Base-by-base conservation (phyloP, 1,140 invertebrate genomes). In the Capitella teleta region DNA sequence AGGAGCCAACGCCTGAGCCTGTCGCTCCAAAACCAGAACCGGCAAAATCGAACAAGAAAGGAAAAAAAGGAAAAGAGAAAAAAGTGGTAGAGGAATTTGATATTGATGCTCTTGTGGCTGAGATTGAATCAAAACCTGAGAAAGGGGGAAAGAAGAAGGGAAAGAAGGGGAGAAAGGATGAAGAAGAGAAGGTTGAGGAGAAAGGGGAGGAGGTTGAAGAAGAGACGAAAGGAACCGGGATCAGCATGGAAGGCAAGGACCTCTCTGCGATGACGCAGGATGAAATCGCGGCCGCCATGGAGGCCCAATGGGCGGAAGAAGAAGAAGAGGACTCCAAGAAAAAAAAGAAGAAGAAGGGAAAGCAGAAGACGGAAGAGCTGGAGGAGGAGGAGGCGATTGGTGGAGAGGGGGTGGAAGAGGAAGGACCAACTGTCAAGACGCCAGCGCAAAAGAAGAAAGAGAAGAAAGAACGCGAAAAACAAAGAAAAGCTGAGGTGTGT, bases 401-500 rank as follows among this genome's bases (percentile, higher is more conserved):
- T 10, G 55, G 49, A 16, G 60, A 53, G 2, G 78, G 78, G 40
- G 76, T 74, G 52, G 79, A 79, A 28, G 78, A 76, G 49, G 70
- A 64, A 51, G 77, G 74, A 48, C 59, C 73, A 25, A 83, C 82
- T 10, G 78, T 87, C 19, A 67, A 62, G 47, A 53, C 59, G 24
- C 58, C 58, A 14, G 58, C 60, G 24, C 61, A 64, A 43, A 53
- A 53, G 28, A 57, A 55, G 32, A 56, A 60, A 37, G 85, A 88
- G 57, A 88, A 88, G 58, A 88, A 87, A 63, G 85, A 88, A 70
- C 76, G 83, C 30, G 82, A 87, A 61, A 88, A 44, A 26, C 42
- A 44, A 25, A 32, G n/a, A 32, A 32, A 10, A 10, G 30, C 8
- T 32, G n/a, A 32, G 8, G 30, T 32, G 30, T 32, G n/a, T 32